Percentiles rank a stretch among this genome's conserved stretches.
Conservation (phyloP, 92 coral and sea anemone genomes). For the Epizoanthus scotinus region DNA sequence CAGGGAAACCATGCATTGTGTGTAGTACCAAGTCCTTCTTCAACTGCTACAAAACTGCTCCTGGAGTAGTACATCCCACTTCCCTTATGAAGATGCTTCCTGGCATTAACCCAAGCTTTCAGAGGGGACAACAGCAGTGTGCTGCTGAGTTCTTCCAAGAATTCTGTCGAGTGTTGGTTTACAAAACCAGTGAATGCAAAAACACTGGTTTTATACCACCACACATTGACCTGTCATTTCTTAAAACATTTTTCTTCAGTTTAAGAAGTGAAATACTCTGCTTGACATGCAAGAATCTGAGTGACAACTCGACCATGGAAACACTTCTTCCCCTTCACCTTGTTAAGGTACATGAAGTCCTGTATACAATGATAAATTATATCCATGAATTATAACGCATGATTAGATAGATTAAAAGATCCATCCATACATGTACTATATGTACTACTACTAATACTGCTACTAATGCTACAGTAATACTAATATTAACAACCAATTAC, state of each 20-base stretch:
- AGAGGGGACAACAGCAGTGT: constrained; percentile 58
- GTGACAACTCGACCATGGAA: constrained; percentile 5
- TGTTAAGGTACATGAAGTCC: constrained; percentile 1
- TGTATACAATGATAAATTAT: too few relatives aligned
- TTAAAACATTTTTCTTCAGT: constrained; percentile 32
- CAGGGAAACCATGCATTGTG: constrained; percentile 37
- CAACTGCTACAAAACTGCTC: constrained; percentile 17
- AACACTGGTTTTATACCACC: constrained; percentile 37
- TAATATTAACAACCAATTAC: too few relatives aligned
- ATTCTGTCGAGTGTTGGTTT: constrained; percentile 31
- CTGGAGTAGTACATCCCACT: constrained; percentile 6
- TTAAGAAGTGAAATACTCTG: constrained; percentile 25
- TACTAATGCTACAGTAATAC: too few relatives aligned
- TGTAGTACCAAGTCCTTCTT: too few relatives aligned
- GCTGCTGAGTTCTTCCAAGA: constrained; percentile 67
- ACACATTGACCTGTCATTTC: constrained; percentile 32
- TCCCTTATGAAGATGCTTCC: neutral
- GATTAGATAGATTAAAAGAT: too few relatives aligned
- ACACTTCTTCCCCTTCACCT: constrained; percentile 8
- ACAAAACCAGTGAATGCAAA: constrained; percentile 22
- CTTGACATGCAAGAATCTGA: constrained; percentile 18
- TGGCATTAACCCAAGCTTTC: constrained; percentile 42
- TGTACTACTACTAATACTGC: too few relatives aligned
- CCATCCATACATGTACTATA: too few relatives aligned
- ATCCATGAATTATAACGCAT: too few relatives aligned